Base-by-base conservation (phyloP, 2,888 invertebrate genomes). In the Petrophora chlorosata region DNA sequence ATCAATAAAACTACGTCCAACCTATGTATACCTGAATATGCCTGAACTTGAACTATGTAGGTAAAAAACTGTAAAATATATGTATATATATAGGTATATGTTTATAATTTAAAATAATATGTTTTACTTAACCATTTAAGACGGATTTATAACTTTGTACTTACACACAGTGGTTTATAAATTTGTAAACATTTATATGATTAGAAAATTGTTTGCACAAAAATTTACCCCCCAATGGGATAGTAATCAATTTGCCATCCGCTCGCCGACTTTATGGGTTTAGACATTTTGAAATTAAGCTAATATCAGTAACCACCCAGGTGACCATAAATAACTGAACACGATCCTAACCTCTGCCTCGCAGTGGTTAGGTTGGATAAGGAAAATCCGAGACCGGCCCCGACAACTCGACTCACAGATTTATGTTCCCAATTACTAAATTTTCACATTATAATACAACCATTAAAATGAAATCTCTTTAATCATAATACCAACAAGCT, bases 261-360 rank as follows among this genome's bases (percentile, higher is more conserved):
- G 19, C 30, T 13, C 22, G 19, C 32, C 22, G 15, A 17, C 13
- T 42, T 32, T 49, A 49, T 38, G 19, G 34, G 23, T 25, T 39
- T 34, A 43, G 42, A 49, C 19, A 9, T 36, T 42, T 32, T 29
- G 15, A 44, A 39, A 44, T 43, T 43, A 44, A 50, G 38, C 29
- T 50, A 39, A 45, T 36, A 36, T 19, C 17, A 34, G 36, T 17
- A 41, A 40, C 35, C 39, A 30, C 32, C 23, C 26, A 19, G 25
- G 28, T 19, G 44, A 32, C 41, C 39, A 41, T 56, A 56, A 57
- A 52, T 59, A 48, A 49, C 43, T 30, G 34, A 43, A 39, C 59
- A 61, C 56, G 59, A 52, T 53, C 29, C 45, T 56, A 54, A 59
- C 59, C 61, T 56, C 43, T 54, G 54, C 46, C 56, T 39, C 38